A percentile compares a stretch with the other conserved stretches of the same genome.
Evolutionary conservation across 2,797 vertebrate genomes (phyloP).

Genomic region (Cygnus olor): DNA sequence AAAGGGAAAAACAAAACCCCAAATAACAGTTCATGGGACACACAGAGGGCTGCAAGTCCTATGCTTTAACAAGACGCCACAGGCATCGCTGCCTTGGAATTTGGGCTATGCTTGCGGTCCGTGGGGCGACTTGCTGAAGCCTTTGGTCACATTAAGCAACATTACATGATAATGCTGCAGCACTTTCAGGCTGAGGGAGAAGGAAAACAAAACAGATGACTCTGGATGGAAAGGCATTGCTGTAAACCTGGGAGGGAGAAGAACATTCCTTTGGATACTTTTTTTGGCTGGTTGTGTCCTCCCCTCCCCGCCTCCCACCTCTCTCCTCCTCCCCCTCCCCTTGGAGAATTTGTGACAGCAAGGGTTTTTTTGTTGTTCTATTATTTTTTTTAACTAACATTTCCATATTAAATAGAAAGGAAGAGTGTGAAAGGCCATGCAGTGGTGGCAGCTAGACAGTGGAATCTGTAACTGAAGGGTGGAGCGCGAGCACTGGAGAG

Average conservation of each 20-base stretch:
- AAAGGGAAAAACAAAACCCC: background rate
- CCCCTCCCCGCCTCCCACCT: constrained; percentile 22
- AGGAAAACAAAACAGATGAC: constrained; percentile 71
- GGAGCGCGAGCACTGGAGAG: constrained; percentile 66
- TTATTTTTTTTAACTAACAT: background rate
- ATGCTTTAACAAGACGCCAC: background rate
- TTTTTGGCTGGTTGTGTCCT: constrained; percentile 55
- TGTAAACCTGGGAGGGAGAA: constrained; percentile 68
- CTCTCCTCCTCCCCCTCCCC: constrained; percentile 10
- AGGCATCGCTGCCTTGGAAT: constrained; percentile 52
- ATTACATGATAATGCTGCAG: constrained; percentile 61
- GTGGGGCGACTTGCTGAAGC: background rate
- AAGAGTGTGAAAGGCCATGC: constrained; percentile 66
- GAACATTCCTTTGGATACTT: constrained; percentile 58
- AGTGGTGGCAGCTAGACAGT: constrained; percentile 57
- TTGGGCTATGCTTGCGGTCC: constrained; percentile 49
- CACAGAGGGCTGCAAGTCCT: constrained; percentile 29
- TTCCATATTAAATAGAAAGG: constrained; percentile 64
- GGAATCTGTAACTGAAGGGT: constrained; percentile 70
- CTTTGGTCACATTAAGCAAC: constrained; percentile 63
- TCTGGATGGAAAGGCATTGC: constrained; percentile 62
- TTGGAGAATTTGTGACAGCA: constrained; percentile 43
- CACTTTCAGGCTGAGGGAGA: constrained; percentile 40
- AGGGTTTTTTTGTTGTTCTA: background rate
- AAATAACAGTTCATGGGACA: constrained; percentile 5